Percentiles rank a stretch among this genome's conserved stretches.
These are phyloP conservation scores for Sciurus vulgaris DNA, from an alignment of 2,797 vertebrate species.

Conservation along the genomic window DNA sequence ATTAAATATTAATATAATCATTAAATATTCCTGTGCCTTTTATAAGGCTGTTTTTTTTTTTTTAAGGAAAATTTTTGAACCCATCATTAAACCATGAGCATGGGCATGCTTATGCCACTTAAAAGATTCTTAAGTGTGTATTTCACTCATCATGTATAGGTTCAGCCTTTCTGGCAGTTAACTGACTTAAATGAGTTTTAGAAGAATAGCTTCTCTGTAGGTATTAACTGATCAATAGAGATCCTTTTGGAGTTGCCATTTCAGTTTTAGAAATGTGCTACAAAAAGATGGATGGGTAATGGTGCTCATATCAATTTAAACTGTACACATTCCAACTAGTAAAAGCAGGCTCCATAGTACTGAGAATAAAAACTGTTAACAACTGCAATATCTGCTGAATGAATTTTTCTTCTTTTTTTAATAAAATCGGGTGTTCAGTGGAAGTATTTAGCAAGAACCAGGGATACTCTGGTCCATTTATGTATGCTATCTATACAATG, in stretches of 20 bases:
- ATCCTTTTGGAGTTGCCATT: neutral
- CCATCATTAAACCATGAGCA: neutral
- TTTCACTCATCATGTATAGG: conserved; percentile 17
- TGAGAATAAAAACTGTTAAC: neutral
- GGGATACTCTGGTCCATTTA: neutral
- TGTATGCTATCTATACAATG: too few species aligned
- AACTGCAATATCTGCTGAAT: neutral
- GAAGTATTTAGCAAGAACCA: conserved; percentile 28
- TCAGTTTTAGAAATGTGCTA: conserved; percentile 27
- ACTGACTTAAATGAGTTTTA: conserved; percentile 5
- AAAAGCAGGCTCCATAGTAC: neutral
- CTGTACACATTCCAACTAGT: fast-evolving
- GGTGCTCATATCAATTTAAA: neutral
- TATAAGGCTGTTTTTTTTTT: neutral
- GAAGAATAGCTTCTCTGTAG: neutral
- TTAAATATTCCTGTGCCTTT: conserved; percentile 19
- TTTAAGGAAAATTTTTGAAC: neutral
- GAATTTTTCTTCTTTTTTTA: conserved; percentile 22
- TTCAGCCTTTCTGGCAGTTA: neutral
- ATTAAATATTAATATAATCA: neutral
- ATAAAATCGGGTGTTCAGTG: neutral
- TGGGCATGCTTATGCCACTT: neutral
- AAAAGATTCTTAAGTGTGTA: neutral
- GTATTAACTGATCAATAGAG: neutral
- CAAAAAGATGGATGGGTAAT: neutral